Base-by-base conservation (phyloP, 2,888 invertebrate genomes). In the Tortrix viridana region DNA sequence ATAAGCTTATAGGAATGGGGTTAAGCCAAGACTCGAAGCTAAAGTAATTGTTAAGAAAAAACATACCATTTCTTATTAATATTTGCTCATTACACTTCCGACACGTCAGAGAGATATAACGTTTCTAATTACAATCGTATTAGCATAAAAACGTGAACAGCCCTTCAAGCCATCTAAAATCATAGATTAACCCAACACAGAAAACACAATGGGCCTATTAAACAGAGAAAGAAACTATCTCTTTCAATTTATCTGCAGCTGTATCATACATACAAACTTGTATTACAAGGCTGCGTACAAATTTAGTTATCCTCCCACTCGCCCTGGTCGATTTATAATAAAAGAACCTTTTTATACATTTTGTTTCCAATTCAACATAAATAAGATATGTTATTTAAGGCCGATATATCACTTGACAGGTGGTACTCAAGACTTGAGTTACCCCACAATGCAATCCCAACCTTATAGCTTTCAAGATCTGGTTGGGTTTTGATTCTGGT, bases 301-400 rank as follows among this genome's bases (percentile, higher is more conserved):
- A 90, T 90, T 90, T 86, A 89, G 88, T 88, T 85, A 86, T 89
- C 88, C 89, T 78, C 90, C 89, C 89, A 89, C 89, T 83, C 79
- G 70, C 71, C 72, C 50, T 72, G 70, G 76, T 76, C 85, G 84
- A 88, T 90, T 89, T 89, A 89, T 89, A 89, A 89, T 87, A 87
- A 86, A 87, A 87, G 88, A 83, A 80, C 75, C 77, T 86, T 92
- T 91, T 92, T 89, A 83, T 89, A 84, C 88, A 84, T 89, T 92
- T 91, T 89, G 86, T 90, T 90, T 88, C 85, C 84, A 87, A 92
- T 91, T 89, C 91, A 89, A 91, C 92, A 92, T 92, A 92, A 92
- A 92, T 92, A 92, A 92, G 92, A 92, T 91, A 92, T 92, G 92
- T 92, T 92, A 91, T 91, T 92, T 91, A 89, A 89, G 88, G 88